These are phyloP conservation scores for Kryptopterus vitreolus DNA, from an alignment of 2,797 vertebrate genomes.

Conservation along the genomic window DNA sequence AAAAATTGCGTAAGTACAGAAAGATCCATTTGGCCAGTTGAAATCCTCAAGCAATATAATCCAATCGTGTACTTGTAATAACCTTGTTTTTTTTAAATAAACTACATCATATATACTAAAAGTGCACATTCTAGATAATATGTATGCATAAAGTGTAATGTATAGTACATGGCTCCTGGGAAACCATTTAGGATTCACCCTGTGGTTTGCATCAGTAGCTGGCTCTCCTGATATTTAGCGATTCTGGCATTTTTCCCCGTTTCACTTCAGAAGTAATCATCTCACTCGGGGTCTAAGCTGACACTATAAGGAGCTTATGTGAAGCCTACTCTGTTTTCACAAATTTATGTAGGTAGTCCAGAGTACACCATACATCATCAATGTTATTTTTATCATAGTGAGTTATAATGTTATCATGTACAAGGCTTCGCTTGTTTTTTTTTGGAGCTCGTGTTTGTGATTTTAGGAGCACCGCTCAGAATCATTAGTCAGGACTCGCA, in stretches of 20 bases:
- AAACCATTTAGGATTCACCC: background rate
- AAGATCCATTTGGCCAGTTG: background rate
- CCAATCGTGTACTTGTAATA: background rate
- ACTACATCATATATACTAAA: background rate
- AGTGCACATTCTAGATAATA: background rate
- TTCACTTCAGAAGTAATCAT: background rate
- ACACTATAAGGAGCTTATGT: background rate
- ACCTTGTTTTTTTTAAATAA: background rate
- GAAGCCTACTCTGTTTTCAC: background rate
- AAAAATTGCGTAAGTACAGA: background rate
- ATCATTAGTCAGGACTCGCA: background rate
- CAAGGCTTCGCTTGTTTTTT: background rate
- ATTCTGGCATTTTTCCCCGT: background rate
- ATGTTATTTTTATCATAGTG: background rate
- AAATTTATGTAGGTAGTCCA: slow-evolving; percentile 1
- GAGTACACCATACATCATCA: background rate
- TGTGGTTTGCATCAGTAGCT: background rate
- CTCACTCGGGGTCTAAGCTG: background rate
- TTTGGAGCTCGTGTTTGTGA: background rate
- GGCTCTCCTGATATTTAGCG: background rate
- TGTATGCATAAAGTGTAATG: background rate
- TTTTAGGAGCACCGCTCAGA: background rate
- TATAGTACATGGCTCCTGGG: background rate
- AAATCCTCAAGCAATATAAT: background rate
- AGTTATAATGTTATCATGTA: background rate